phyloP scores from a whole-genome alignment of 2,888 invertebrate genomes.

The Neuroscelio doddi region DNA sequence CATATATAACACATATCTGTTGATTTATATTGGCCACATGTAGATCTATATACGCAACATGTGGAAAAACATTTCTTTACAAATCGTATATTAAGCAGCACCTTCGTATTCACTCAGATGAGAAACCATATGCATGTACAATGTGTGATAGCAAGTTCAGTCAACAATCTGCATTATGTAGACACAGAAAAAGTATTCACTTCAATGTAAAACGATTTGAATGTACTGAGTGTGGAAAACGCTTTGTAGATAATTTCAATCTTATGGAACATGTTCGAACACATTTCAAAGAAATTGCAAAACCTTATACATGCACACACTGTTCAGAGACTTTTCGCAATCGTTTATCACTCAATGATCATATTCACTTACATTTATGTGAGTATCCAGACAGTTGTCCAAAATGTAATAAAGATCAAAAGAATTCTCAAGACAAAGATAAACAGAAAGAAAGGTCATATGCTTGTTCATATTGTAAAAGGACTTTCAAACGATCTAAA shows the following conservation, averaged over 20 bases:
- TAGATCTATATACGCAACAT: too few relatives aligned
- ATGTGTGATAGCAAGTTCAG: background rate
- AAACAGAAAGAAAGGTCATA: background rate
- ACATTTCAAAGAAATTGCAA: background rate
- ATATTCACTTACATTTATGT: background rate
- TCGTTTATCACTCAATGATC: background rate
- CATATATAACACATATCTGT: too few relatives aligned
- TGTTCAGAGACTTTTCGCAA: background rate
- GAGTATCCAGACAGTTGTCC: background rate
- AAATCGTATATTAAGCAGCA: background rate
- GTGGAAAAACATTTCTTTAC: background rate
- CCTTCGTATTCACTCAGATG: background rate
- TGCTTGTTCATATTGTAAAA: background rate
- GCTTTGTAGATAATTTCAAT: background rate
- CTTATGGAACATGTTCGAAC: background rate
- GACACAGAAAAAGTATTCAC: background rate
- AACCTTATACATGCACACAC: background rate
- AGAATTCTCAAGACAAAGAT: background rate
- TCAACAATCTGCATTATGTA: background rate
- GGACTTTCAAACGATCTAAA: background rate
- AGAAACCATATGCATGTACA: background rate
- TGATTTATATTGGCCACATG: too few relatives aligned
- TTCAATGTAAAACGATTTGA: background rate
- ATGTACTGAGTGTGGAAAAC: background rate
- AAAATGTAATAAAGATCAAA: background rate